phyloP scores from a whole-genome alignment of 2,797 vertebrate species.

The Microctenopoma steveboyesi region DNA sequence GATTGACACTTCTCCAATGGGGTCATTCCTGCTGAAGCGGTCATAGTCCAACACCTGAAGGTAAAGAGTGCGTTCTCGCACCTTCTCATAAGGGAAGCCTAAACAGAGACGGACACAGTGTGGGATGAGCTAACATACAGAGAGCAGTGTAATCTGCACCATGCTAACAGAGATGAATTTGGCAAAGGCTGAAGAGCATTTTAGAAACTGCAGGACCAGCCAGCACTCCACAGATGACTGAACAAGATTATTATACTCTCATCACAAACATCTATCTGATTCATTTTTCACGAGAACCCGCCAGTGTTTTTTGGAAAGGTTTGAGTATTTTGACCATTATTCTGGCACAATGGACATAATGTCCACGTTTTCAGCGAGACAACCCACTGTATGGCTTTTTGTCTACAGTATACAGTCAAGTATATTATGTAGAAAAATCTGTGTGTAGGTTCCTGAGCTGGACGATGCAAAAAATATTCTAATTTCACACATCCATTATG shows the following conservation, averaged over 20 bases:
- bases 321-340: conserved; percentile 31
- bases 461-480: conserved; percentile 15
- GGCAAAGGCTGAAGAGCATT: conserved; percentile 48
- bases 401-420: conserved; percentile 10
- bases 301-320: conserved; percentile 41
- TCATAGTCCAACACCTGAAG: conserved; percentile 99
- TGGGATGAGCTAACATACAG: conserved; percentile 17
- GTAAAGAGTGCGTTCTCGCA: conserved; percentile 96
- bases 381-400: background rate
- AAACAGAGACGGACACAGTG: conserved; percentile 37
- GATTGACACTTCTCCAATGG: conserved; percentile 97
- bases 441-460: conserved; percentile 8
- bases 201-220: conserved; percentile 33
- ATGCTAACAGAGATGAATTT: conserved; percentile 34
- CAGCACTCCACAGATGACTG: conserved; percentile 31
- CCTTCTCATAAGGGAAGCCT: conserved; percentile 99
- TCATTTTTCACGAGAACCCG: conserved; percentile 41
- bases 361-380: background rate
- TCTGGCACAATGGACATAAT: conserved; percentile 25
- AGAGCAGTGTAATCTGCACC: conserved; percentile 26
- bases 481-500: conserved; percentile 36
- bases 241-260: conserved; percentile 39
- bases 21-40: conserved; percentile 98
- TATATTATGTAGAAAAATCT: conserved; percentile 16
- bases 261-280: conserved; percentile 35